A percentile compares a stretch with the other conserved stretches of the same genome.
Evolutionary conservation across 2,888 invertebrate species (phyloP).

Genomic region (Spodoptera exigua): DNA sequence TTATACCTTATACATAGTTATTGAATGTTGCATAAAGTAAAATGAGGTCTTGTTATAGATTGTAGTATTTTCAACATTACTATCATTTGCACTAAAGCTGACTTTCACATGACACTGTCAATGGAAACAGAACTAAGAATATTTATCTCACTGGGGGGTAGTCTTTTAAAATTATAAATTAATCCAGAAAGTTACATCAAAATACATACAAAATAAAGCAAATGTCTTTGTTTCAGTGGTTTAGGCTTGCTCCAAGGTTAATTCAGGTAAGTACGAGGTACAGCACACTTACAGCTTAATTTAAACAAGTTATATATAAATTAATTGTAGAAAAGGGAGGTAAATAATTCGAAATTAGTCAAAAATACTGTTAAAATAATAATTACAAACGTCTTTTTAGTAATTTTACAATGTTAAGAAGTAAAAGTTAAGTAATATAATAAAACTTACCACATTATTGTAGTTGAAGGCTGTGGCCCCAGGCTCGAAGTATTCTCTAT

Average conservation of each 20-base stretch:
- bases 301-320: no score
- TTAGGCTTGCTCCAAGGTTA: slow-evolving; percentile 51
- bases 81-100: no score
- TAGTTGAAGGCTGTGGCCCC: slow-evolving; percentile 84
- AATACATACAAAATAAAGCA: slow-evolving; percentile 15
- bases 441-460: slow-evolving; percentile 85
- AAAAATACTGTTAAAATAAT: no score
- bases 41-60: no score
- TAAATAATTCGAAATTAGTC: no score
- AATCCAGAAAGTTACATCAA: slow-evolving; percentile 1
- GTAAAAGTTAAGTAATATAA: slow-evolving; percentile 61
- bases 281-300: not conserved
- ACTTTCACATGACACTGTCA: no score
- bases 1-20: no score
- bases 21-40: no score
- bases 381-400: slow-evolving; percentile 11
- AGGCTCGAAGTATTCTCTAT: slow-evolving; percentile 82
- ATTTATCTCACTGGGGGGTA: slow-evolving; percentile 33
- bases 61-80: no score
- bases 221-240: slow-evolving; percentile 51
- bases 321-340: no score
- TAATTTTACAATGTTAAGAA: slow-evolving; percentile 20
- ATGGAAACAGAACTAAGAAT: no score
- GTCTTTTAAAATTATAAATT: no score
- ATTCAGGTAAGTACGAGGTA: slow-evolving; percentile 6